phyloP scores from a whole-genome alignment of 1,140 invertebrate genomes.

The Temnothorax nylanderi region DNA sequence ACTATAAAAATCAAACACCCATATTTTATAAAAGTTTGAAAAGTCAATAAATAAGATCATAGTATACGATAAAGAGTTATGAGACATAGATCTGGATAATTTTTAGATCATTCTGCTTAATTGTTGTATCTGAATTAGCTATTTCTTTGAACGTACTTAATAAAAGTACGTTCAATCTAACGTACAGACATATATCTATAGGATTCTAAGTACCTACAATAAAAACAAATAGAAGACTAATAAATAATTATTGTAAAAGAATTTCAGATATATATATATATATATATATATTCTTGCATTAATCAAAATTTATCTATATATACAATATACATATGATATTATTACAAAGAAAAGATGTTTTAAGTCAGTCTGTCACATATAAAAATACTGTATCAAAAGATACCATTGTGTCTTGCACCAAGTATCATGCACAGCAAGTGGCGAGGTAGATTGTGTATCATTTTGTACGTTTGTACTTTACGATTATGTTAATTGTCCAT shows the following conservation, averaged over 20 bases:
- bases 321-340: not conserved
- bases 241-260: constrained; percentile 17
- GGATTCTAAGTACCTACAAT: not conserved
- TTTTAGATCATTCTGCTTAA: not conserved
- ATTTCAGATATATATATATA: constrained; percentile 36
- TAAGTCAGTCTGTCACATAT: not conserved
- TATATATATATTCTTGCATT: constrained; percentile 10
- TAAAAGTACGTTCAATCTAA: not conserved
- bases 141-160: not conserved
- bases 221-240: constrained; percentile 32
- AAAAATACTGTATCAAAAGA: not conserved
- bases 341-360: constrained; percentile 5
- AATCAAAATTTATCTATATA: not conserved
- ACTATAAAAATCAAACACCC: not conserved
- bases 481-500: constrained; percentile 54
- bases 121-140: not conserved
- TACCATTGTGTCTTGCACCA: not conserved
- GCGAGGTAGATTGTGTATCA: not conserved
- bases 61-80: not conserved
- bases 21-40: not conserved
- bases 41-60: not conserved
- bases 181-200: not conserved
- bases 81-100: not conserved
- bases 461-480: constrained; percentile 39
- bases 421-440: not conserved